Conservation (phyloP, 2,888 invertebrate genomes). For the Drosophila algonquin region DNA sequence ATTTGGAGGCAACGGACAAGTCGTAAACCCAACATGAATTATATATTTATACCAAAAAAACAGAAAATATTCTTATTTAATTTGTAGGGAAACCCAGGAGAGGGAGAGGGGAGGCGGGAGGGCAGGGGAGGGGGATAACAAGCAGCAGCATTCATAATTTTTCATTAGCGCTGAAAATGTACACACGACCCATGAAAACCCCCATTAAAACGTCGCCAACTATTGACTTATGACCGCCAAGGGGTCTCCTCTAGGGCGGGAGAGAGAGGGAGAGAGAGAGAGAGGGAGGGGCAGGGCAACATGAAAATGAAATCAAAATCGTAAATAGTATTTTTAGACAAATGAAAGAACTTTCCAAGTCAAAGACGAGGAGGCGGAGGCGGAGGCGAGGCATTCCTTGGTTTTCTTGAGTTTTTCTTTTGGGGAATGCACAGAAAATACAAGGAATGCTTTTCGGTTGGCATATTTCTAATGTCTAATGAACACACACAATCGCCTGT, state of each 20-base stretch:
- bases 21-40: slow-evolving; percentile 20
- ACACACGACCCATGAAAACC: slow-evolving; percentile 25
- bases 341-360: slow-evolving; percentile 33
- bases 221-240: slow-evolving; percentile 73
- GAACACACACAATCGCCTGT: slow-evolving; percentile 27
- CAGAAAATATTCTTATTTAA: slow-evolving; percentile 37
- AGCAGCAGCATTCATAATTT: slow-evolving; percentile 58
- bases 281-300: slow-evolving; percentile 11
- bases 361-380: not conserved
- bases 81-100: slow-evolving; percentile 12
- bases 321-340: slow-evolving; percentile 71
- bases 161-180: slow-evolving; percentile 68
- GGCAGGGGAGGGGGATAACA: slow-evolving; percentile 3
- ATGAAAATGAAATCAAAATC: slow-evolving; percentile 67
- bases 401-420: not conserved
- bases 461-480: slow-evolving; percentile 25
- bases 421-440: not conserved
- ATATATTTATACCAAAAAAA: not conserved
- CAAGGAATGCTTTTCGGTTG: not conserved
- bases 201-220: slow-evolving; percentile 76
- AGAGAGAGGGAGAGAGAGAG: not conserved
- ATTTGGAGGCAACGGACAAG: slow-evolving; percentile 1
- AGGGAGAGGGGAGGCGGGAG: not conserved
- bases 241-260: slow-evolving; percentile 29
- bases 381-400: not conserved